Evolutionary conservation across 1,140 invertebrate species (phyloP).

Genomic region (Lepidurus apus): DNA sequence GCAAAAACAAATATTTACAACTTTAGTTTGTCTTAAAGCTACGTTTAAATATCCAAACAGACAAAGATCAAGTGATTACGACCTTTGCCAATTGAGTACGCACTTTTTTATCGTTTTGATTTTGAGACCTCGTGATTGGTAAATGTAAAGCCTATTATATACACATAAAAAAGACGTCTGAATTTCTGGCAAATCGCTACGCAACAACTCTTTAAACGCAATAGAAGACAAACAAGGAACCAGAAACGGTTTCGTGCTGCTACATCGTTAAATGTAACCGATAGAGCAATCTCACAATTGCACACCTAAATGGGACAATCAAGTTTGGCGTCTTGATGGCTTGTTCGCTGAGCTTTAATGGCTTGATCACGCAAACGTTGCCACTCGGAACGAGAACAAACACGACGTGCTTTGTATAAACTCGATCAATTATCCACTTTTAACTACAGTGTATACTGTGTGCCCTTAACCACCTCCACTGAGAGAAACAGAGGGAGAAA

Average conservation of each 20-base stretch:
- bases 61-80: no score
- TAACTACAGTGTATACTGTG: no score
- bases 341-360: background rate
- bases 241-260: background rate
- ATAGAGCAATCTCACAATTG: slow-evolving; percentile 10
- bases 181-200: background rate
- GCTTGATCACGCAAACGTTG: background rate
- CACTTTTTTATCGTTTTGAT: no score
- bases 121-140: no score
- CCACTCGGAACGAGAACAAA: slow-evolving; percentile 2
- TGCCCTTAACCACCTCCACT: no score
- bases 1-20: background rate
- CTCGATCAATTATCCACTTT: no score
- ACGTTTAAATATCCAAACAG: no score
- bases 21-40: no score
- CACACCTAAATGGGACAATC: slow-evolving; percentile 2
- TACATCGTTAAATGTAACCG: background rate
- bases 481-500: no score
- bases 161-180: no score
- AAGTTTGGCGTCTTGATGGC: slow-evolving; percentile 17
- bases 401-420: background rate
- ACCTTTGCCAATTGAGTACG: no score
- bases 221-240: background rate
- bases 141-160: no score
- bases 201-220: background rate